Conservation (phyloP, 2,888 invertebrate species). For the Trichopoda pennipes region DNA sequence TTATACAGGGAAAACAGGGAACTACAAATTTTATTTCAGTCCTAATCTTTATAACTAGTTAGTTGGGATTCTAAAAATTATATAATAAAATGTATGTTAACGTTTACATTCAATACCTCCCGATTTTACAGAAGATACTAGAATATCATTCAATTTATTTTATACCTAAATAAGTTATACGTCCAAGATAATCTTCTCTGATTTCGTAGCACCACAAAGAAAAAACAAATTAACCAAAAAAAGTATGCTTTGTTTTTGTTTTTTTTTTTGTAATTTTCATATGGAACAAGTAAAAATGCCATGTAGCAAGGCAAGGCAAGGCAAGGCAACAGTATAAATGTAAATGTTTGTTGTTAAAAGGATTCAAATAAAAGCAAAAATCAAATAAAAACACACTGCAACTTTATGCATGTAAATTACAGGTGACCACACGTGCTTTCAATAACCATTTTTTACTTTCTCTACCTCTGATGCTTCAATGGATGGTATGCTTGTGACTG, state of each 20-base stretch:
- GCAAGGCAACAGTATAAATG: conserved; percentile 24
- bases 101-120: no score
- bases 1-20: no score
- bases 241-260: conserved; percentile 10
- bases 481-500: conserved; percentile 22
- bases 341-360: conserved; percentile 51
- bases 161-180: no score
- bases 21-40: no score
- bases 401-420: conserved; percentile 47
- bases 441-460: conserved; percentile 38
- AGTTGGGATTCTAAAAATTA: no score
- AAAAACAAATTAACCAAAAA: conserved; percentile 11
- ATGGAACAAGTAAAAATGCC: conserved; percentile 28
- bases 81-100: no score
- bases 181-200: neutral
- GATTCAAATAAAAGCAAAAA: conserved; percentile 28
- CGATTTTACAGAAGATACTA: no score
- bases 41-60: no score
- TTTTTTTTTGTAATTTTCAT: conserved; percentile 5
- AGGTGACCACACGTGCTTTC: conserved; percentile 62
- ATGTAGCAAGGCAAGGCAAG: conserved; percentile 38
- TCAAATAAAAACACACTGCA: conserved; percentile 20
- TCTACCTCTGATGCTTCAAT: neutral
- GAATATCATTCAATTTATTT: no score
- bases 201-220: neutral